Percentiles rank a stretch among this genome's conserved stretches.
Conservation (phyloP, 2,888 invertebrate species). For the Steinernema hermaphroditum region DNA sequence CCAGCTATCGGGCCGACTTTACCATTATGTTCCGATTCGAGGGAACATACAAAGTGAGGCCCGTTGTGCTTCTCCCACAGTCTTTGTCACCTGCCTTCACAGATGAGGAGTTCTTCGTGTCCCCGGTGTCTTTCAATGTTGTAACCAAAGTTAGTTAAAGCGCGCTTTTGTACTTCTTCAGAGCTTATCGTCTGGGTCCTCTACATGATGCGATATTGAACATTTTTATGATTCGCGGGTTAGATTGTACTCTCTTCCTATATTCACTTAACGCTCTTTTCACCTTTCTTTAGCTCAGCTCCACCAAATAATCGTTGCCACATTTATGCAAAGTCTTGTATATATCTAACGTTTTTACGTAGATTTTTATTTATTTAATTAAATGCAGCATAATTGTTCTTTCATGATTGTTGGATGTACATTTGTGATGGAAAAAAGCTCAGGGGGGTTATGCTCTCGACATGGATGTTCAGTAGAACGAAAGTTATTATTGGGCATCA, state of each 20-base stretch:
- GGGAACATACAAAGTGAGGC: slow-evolving; percentile 53
- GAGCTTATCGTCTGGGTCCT: slow-evolving; percentile 14
- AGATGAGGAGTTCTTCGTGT: slow-evolving; percentile 49
- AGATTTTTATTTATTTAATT: slow-evolving; percentile 27
- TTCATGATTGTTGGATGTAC: no score
- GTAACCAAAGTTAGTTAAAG: slow-evolving; percentile 41
- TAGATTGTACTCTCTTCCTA: background rate
- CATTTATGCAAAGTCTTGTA: background rate
- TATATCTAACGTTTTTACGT: slow-evolving; percentile 14
- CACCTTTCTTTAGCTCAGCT: background rate
- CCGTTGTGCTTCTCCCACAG: slow-evolving; percentile 29
- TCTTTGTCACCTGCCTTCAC: slow-evolving; percentile 12
- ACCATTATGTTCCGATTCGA: slow-evolving; percentile 58
- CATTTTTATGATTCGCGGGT: slow-evolving; percentile 26
- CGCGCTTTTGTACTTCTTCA: background rate
- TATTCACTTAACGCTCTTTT: slow-evolving; percentile 23
- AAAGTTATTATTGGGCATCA: slow-evolving; percentile 21
- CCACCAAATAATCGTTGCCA: slow-evolving; percentile 23
- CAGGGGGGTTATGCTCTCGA: background rate
- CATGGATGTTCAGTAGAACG: slow-evolving; percentile 28
- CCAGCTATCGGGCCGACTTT: slow-evolving; percentile 45
- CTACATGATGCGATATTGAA: background rate
- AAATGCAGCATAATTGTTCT: background rate
- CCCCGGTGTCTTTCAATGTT: slow-evolving; percentile 48
- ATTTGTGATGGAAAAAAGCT: background rate